Evolutionary conservation across 2,113 vertebrate genomes (phyloP).

Genomic region (Psittacara wagleri): DNA sequence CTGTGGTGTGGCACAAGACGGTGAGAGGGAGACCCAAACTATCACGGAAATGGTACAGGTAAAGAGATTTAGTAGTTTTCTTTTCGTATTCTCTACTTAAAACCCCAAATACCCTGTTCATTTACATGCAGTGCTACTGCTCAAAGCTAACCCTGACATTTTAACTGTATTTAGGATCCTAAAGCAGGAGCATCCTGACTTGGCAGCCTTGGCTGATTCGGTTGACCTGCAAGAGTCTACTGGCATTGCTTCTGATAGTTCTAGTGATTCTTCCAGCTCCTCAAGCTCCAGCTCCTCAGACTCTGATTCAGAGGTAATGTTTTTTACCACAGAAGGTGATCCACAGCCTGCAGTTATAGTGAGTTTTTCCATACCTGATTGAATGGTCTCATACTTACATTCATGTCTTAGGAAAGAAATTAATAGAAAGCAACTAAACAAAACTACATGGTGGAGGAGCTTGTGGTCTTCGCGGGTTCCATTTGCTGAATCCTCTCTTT

Average conservation of each 20-base stretch:
- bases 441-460: background rate
- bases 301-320: constrained; percentile 88
- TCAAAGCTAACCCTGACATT: background rate
- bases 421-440: background rate
- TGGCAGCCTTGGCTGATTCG: constrained; percentile 90
- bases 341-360: background rate
- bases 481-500: background rate
- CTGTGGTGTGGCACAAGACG: constrained; percentile 99
- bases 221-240: constrained; percentile 97
- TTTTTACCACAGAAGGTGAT: background rate
- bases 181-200: constrained; percentile 91
- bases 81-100: background rate
- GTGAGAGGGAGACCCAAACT: constrained; percentile 95
- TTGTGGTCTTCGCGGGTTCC: background rate
- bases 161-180: constrained; percentile 72
- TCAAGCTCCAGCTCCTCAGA: constrained; percentile 94
- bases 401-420: background rate
- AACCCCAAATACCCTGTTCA: background rate
- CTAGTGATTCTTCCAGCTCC: constrained; percentile 96
- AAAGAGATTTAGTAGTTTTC: constrained; percentile 32
- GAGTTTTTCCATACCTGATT: background rate
- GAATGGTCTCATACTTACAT: background rate
- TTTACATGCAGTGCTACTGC: background rate
- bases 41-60: constrained; percentile 99
- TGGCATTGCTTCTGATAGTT: constrained; percentile 96